These are phyloP conservation scores for Pundamilia nyererei DNA, from an alignment of 2,113 vertebrate species.

Conservation along the genomic window DNA sequence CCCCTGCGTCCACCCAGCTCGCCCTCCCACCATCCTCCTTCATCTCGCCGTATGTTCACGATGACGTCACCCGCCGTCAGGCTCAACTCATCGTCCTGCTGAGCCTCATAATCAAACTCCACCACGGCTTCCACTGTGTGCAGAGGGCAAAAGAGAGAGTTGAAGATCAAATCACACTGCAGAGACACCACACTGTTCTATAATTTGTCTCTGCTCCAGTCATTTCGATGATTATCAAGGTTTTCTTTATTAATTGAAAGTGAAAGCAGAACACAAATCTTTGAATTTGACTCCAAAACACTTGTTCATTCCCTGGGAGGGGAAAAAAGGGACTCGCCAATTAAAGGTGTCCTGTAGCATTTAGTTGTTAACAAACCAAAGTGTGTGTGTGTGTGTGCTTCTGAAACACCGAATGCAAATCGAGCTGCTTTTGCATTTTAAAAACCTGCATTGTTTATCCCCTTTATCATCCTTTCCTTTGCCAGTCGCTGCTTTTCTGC, in stretches of 20 bases:
- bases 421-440: neutral
- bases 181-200: neutral
- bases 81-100: constrained; percentile 98
- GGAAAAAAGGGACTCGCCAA: neutral
- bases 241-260: neutral
- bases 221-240: neutral
- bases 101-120: constrained; percentile 98
- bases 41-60: constrained; percentile 93
- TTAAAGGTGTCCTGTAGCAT: neutral
- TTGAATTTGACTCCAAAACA: neutral
- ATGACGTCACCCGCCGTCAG: constrained; percentile 94
- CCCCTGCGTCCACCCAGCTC: constrained; percentile 95
- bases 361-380: neutral
- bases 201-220: neutral
- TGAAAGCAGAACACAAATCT: neutral
- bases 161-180: neutral
- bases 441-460: neutral
- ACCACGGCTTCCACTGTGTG: constrained; percentile 93
- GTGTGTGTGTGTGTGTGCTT: neutral
- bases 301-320: neutral
- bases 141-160: neutral
- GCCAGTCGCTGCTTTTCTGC: neutral
- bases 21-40: constrained; percentile 99
- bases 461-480: neutral
- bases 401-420: neutral